phyloP scores from a whole-genome alignment of 2,113 vertebrate genomes.

The Nannospalax galili region DNA sequence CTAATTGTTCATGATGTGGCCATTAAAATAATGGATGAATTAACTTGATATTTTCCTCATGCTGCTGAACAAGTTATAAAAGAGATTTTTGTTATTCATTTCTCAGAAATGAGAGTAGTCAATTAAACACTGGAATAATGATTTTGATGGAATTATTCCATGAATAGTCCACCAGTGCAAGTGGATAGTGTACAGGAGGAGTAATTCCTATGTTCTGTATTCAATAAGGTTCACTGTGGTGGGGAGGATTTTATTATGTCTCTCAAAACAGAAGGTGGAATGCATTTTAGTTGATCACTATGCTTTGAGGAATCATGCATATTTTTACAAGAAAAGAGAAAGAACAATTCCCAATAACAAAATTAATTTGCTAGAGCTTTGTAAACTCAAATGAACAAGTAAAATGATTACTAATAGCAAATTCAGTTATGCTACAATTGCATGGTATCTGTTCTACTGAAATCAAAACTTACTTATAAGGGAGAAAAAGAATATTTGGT shows the following conservation, averaged over 20 bases:
- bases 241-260: too few relatives aligned
- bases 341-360: not conserved
- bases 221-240: too few relatives aligned
- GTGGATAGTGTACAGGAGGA: not conserved
- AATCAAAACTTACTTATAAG: not conserved
- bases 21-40: not conserved
- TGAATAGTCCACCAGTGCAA: not conserved
- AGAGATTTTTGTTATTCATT: not conserved
- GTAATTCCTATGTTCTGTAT: too few relatives aligned
- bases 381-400: not conserved
- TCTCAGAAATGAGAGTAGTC: not conserved
- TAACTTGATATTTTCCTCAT: not conserved
- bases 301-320: not conserved
- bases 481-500: not conserved
- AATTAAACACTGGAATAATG: not conserved
- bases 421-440: not conserved
- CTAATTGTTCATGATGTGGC: not conserved
- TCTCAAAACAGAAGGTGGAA: too few relatives aligned
- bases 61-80: not conserved
- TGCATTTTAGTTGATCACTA: too few relatives aligned
- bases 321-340: not conserved
- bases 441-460: rapidly evolving
- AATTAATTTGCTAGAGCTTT: not conserved
- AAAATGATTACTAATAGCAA: not conserved
- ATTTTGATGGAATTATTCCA: not conserved